Evolutionary conservation across 2,797 vertebrate genomes (phyloP).

Genomic region (Lindbergichthys nudifrons): DNA sequence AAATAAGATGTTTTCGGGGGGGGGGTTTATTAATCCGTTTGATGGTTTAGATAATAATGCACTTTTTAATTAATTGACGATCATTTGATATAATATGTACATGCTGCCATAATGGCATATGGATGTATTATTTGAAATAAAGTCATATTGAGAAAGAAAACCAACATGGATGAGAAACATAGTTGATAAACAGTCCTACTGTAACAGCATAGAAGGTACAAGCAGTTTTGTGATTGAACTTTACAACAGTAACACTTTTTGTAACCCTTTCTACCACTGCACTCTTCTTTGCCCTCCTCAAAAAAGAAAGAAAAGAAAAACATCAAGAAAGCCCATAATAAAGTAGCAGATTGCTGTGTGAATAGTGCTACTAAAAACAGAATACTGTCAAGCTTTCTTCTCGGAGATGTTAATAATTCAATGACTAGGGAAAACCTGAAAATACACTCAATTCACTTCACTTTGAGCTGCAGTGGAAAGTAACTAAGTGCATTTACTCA

Average conservation of each 20-base stretch:
- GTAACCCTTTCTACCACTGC: constrained; percentile 1
- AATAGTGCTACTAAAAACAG: constrained; percentile 7
- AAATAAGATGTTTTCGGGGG: background rate
- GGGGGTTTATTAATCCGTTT: no score
- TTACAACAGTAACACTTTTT: constrained; percentile 25
- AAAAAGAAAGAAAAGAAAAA: background rate
- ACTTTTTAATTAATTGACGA: no score
- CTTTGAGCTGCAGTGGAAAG: no score
- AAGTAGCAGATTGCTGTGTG: constrained; percentile 3
- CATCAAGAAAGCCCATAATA: background rate
- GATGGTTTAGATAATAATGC: no score
- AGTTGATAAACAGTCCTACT: background rate
- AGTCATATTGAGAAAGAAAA: background rate
- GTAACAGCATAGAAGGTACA: background rate
- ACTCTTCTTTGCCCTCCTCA: background rate
- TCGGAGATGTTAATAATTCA: constrained; percentile 46
- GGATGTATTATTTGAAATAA: background rate
- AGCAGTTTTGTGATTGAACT: constrained; percentile 32
- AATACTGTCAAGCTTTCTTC: constrained; percentile 8
- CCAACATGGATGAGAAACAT: constrained; percentile 2
- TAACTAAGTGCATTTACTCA: no score
- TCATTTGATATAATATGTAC: no score
- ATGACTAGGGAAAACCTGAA: constrained; percentile 21
- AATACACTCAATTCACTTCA: constrained; percentile 35
- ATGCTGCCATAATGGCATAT: background rate